Base-by-base conservation (phyloP, 2,888 invertebrate species). In the Neoascia interrupta region DNA sequence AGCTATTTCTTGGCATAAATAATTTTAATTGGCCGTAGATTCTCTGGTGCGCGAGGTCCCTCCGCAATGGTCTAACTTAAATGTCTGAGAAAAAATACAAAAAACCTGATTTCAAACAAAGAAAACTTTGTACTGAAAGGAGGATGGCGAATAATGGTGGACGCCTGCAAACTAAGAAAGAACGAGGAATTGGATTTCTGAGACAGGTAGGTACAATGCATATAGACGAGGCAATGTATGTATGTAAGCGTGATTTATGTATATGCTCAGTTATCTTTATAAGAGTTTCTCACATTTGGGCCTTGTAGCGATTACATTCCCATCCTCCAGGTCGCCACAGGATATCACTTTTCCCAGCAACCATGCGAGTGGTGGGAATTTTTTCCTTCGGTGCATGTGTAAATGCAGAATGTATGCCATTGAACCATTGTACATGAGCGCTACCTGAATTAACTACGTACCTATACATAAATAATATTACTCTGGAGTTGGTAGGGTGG, bases 61-160 rank as follows among this genome's bases (percentile, higher is more conserved):
- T 41, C 15, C 10, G 31, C 37, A 13, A n/a, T 54, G 37, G 39
- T 28, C 39, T 39, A 21, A 26, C 47, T 37, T 47, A 54, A 69
- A 69, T 31, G 60, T 45, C 70, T 69, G 58, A 69, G 31, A 58
- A 49, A 58, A 66, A 63, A 36, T 37, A 51, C 63, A 70, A 16
- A 64, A 39, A 76, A 76, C 76, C 76, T 66, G 76, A 64, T 76
- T 70, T 43, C 64, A 76, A 70, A 76, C 76, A 76, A 76, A 76
- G 70, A 60, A 69, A 53, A 41, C 51, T n/a, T n/a, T n/a, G n/a
- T n/a, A n/a, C n/a, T n/a, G n/a, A n/a, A n/a, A n/a, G n/a, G n/a
- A n/a, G n/a, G n/a, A n/a, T n/a, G 41, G 15, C 19, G 13, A 26
- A 21, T 23, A 53, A 43, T 31, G 13, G 41, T 64, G 53, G 39